These are phyloP conservation scores for Troides aeacus DNA, from an alignment of 2,888 invertebrate genomes.

Conservation along the genomic window DNA sequence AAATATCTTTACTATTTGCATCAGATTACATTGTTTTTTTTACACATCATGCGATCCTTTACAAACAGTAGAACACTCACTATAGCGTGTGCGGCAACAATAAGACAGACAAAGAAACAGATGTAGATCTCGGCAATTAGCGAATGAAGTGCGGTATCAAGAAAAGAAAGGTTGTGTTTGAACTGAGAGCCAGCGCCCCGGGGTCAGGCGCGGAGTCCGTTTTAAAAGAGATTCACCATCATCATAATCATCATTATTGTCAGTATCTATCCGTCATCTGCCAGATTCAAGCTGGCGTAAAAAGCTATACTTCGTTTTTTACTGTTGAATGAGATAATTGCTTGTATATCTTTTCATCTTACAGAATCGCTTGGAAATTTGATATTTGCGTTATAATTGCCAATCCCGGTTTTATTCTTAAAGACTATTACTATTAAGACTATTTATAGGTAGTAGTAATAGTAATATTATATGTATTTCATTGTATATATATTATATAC, in stretches of 20 bases:
- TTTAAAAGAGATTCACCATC: slow-evolving; percentile 25
- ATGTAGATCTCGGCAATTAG: slow-evolving; percentile 44
- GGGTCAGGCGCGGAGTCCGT: slow-evolving; percentile 36
- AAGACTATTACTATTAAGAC: no score
- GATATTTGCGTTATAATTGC: no score
- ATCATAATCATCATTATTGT: neutral
- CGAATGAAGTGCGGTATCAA: slow-evolving; percentile 37
- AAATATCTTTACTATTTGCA: neutral
- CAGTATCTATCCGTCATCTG: no score
- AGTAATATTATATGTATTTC: no score
- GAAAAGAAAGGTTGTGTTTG: slow-evolving; percentile 46
- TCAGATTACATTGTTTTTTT: no score
- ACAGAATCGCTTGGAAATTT: no score
- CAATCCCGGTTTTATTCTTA: no score
- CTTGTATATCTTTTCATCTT: neutral
- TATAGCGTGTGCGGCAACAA: slow-evolving; percentile 32
- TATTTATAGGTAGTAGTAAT: no score
- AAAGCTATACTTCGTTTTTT: no score
- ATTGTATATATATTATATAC: no score
- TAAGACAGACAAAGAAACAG: slow-evolving; percentile 32
- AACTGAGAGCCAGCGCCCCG: slow-evolving; percentile 46
- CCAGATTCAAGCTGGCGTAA: no score
- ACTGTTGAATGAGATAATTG: no score
- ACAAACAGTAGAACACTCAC: slow-evolving; percentile 46
- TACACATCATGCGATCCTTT: neutral